Percentiles rank a stretch among this genome's conserved stretches.
These are phyloP conservation scores for Anthrax anthrax DNA, from an alignment of 2,888 invertebrate genomes.

Conservation along the genomic window DNA sequence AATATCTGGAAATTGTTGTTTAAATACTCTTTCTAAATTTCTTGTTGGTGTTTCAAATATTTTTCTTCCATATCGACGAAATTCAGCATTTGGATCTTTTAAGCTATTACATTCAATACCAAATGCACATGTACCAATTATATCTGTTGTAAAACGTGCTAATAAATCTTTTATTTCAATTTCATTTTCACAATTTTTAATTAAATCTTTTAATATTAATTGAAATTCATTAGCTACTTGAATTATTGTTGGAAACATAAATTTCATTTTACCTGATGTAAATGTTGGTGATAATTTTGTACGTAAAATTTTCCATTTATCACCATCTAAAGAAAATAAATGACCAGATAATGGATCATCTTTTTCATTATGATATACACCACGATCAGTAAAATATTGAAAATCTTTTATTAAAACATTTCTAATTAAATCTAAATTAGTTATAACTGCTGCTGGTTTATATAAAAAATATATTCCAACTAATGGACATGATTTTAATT, in stretches of 20 bases:
- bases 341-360: slow-evolving; percentile 31
- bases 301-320: slow-evolving; percentile 36
- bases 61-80: slow-evolving; percentile 15
- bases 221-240: slow-evolving; percentile 24
- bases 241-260: slow-evolving; percentile 33
- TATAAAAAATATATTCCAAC: slow-evolving; percentile 23
- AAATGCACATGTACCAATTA: slow-evolving; percentile 32
- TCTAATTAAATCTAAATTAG: slow-evolving; percentile 28
- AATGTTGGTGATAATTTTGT: slow-evolving; percentile 36
- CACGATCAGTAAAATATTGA: slow-evolving; percentile 26
- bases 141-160: slow-evolving; percentile 32
- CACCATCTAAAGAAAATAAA: slow-evolving; percentile 29
- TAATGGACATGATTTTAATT: slow-evolving; percentile 19
- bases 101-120: slow-evolving; percentile 29
- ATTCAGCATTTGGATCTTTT: slow-evolving; percentile 21
- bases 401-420: slow-evolving; percentile 31
- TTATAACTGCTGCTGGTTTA: slow-evolving; percentile 16
- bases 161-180: slow-evolving; percentile 28
- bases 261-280: slow-evolving; percentile 37
- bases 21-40: not conserved
- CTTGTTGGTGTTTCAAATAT: slow-evolving; percentile 5
- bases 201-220: slow-evolving; percentile 16
- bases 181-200: not conserved
- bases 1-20: not conserved
- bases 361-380: slow-evolving; percentile 25